Conservation (phyloP, 2,113 vertebrate species). For the Nycticryphes semicollaris region DNA sequence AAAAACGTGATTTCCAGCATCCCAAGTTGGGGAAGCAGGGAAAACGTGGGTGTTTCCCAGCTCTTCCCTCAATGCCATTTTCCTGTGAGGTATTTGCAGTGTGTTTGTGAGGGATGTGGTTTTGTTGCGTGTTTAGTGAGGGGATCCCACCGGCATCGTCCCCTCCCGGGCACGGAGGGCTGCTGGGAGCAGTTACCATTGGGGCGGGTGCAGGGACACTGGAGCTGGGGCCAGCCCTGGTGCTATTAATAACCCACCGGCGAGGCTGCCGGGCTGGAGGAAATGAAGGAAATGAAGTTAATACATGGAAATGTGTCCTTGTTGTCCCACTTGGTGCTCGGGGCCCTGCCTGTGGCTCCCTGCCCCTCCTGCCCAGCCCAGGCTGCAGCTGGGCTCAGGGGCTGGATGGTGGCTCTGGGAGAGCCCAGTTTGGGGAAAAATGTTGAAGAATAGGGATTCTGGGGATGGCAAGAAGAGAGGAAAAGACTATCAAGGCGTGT, state of each 20-base stretch:
- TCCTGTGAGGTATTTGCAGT: not conserved
- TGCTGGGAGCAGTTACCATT: not conserved
- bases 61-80: accelerated
- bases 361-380: not conserved
- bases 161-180: not conserved
- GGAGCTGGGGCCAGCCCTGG: not conserved
- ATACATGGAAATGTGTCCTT: constrained; percentile 52
- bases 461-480: not conserved
- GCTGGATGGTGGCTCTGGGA: not conserved
- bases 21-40: accelerated
- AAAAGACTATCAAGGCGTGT: not conserved
- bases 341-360: not conserved
- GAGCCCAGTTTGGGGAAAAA: not conserved
- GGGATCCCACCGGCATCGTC: not conserved
- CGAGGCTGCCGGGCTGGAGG: not conserved
- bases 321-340: not conserved
- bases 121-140: accelerated
- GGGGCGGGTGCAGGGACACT: not conserved
- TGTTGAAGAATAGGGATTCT: accelerated
- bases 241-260: constrained; percentile 7
- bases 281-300: constrained; percentile 47
- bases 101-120: accelerated
- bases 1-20: not conserved
- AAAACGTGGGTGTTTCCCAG: not conserved
- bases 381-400: not conserved